Conservation (phyloP, 2,113 vertebrate genomes). For the Prinia subflava region DNA sequence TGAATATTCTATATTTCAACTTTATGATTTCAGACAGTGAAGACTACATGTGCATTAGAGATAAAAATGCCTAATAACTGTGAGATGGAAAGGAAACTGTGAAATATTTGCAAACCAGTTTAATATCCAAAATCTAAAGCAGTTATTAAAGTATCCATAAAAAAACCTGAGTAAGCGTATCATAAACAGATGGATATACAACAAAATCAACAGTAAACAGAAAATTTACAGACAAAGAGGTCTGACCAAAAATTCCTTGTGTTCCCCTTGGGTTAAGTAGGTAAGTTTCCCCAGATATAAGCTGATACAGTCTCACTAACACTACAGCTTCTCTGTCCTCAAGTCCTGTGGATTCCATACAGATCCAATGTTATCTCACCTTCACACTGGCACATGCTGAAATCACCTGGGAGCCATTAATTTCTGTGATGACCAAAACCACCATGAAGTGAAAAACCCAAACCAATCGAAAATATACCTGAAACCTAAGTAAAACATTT, state of each 20-base stretch:
- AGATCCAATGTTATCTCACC: not conserved
- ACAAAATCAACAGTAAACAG: not conserved
- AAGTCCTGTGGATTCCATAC: not conserved
- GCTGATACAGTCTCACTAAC: not conserved
- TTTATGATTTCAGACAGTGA: not conserved
- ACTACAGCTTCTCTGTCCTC: not conserved
- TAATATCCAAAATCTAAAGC: not conserved
- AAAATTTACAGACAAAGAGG: not conserved
- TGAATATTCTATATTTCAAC: not conserved
- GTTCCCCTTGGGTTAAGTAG: not conserved
- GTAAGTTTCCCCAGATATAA: not conserved
- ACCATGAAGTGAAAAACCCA: not conserved
- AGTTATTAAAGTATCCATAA: not conserved
- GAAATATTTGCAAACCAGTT: not conserved
- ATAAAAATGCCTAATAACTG: not conserved
- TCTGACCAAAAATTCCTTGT: not conserved
- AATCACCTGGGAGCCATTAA: not conserved
- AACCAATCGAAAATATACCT: not conserved
- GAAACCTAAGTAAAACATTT: not conserved
- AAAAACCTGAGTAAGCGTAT: not conserved
- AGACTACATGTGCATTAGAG: not conserved
- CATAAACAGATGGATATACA: not conserved
- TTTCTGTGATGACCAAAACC: not conserved
- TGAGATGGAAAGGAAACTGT: not conserved
- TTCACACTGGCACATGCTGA: not conserved